Evolutionary conservation across 2,797 vertebrate genomes (phyloP), one percentile per base, ranked within the genome.

Genomic region (Anguilla megastoma): DNA sequence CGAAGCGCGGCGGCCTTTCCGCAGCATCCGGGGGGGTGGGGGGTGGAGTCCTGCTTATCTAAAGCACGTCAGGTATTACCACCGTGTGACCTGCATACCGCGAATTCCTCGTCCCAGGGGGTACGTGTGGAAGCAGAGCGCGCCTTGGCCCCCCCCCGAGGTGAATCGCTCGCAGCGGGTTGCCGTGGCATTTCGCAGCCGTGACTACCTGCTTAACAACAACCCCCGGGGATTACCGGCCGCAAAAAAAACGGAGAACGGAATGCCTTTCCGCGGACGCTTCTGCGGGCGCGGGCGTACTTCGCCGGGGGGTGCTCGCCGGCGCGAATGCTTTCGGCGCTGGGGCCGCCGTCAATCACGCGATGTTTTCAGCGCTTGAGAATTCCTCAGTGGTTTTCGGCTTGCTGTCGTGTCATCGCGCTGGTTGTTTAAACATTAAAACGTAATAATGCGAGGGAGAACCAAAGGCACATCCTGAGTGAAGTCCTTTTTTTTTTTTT

Each of bases 51-150:
- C 84, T 54, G 82, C 58, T 91, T 74, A 86, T 87, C 86, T 18
- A 3, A 56, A 76, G 85, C 54, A 89, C 89, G 87, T 87, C 63
- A 86, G 89, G 87, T 84, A 88, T 86, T 74, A 87, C 66, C 86
- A 87, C 66, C 86, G 84, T 84, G 83, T 52, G 76, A 52, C 58
- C 89, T 36, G 56, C 89, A 90, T 90, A 89, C 58, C 89, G 79
- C 84, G 74, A 87, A 92, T 90, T 94, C 93, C 90, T 94, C 89
- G 88, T 89, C 92, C 89, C 89, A 88, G 88, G 86, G 87, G 89
- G 92, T 41, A 89, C 89, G 87, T 95, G 93, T 94, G 93, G 92
- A 91, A 92, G 93, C 93, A 94, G 91, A 93, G 87, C 92, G 24
- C 58, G 24, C 21, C 12, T 16, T 45, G 24, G 36, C 36, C 36